Base-by-base conservation (phyloP, 2,888 invertebrate genomes). In the Epinotia nisella region DNA sequence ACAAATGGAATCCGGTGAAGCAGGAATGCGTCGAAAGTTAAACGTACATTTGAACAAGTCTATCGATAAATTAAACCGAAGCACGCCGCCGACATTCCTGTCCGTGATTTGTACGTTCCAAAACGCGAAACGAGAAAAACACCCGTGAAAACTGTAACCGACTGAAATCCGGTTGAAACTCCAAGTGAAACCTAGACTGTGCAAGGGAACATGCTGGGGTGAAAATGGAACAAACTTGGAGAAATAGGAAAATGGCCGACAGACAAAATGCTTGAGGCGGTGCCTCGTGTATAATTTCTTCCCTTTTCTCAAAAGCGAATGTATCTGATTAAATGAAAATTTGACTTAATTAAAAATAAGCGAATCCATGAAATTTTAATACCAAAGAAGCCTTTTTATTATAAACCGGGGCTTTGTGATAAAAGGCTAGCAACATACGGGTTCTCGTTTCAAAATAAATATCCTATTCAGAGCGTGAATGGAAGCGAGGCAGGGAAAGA, bases 241-340 rank as follows among this genome's bases (percentile, higher is more conserved):
- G 72, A 71, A 70, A 74, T 62, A 74, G 74, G 65, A 66, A 61
- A 74, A 68, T 19, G 58, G 61, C 53, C 56, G 45, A 55, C 29
- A 71, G 66, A 73, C 75, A 75, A 74, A 75, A 73, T 71, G 72
- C 75, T 70, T n/a, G 53, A 75, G 77, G 76, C 74, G 64, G 65
- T 65, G 67, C 61, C 66, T 67, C 60, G 72, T 51, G 60, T 73
- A 70, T 68, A 68, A 41, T 56, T 71, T 53, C 21, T 41, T 10
- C 13, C 41, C 39, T 49, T 70, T 49, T 71, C 64, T 64, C 56
- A 51, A 59, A 49, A 29, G 56, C 39, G 49, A 68, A 49, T 17
- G 45, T n/a, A 45, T 56, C 41, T 49, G 17, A 59, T 58, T 29
- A 29, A 68, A 59, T 59, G 9, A 45, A 56, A 56, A 62, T 35